Base-by-base conservation (phyloP, 2,888 invertebrate genomes). In the Cancer borealis region DNA sequence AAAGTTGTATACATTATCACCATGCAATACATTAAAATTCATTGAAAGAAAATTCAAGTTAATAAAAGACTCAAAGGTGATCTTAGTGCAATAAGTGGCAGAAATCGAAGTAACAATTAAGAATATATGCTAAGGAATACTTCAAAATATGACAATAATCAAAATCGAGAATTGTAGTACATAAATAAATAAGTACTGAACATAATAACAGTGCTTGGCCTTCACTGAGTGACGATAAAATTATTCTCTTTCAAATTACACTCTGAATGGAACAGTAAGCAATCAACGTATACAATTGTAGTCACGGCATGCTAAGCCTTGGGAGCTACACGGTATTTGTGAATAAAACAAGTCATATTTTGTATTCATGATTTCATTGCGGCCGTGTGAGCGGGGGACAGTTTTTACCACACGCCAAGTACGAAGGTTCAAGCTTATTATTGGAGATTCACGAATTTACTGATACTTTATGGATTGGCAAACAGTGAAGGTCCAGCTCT, bases 61-160 rank as follows among this genome's bases (percentile, higher is more conserved):
- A n/a, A 66, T 66, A 66, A 66, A 66, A 66, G 79, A 79, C 79
- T 73, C 73, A n/a, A 79, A 30, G 66, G 14, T 79, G 30, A 26
- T 79, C 79, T 26, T 79, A 79, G 79, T 79, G 79, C 79, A 79
- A 79, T 79, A 8, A 79, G 79, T 79, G 79, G 30, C 30, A 30
- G 79, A 79, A 30, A 79, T 30, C 30, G 79, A 30, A 79, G 79
- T 30, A 79, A 30, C 79, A 79, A 26, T 79, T 26, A 79, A 79
- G 30, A 30, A 79, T 79, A 79, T 30, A 79, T 8, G 30, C 79
- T 30, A 79, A 79, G 79, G 30, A 79, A 79, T 79, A 79, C 79
- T 79, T 79, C 3, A 79, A 79, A 79, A 79, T 30, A 14, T 79
- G 79, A 79, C 79, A 30, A 79, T 79, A 79, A 79, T 10, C 79